A percentile compares a stretch with the other conserved stretches of the same genome.
Conservation (phyloP, 1,140 invertebrate species). For the Drosophila santomea region DNA sequence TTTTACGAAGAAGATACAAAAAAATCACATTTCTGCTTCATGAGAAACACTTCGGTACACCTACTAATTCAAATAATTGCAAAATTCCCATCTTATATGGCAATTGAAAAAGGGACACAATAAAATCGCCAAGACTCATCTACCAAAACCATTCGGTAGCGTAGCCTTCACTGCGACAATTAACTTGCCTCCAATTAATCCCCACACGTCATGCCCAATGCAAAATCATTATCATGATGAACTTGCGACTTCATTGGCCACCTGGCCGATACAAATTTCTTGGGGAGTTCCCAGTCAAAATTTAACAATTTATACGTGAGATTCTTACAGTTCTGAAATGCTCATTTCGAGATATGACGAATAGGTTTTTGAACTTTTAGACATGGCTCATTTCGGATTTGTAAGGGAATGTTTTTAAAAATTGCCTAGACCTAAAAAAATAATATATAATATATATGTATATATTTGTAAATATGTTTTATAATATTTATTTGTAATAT, state of each 20-base stretch:
- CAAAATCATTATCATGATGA: constrained; percentile 20
- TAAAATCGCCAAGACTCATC: constrained; percentile 12
- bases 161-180: constrained; percentile 32
- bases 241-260: constrained; percentile 9
- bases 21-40: constrained; percentile 20
- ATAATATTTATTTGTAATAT: too few relatives aligned
- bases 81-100: constrained; percentile 21
- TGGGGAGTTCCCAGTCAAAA: constrained; percentile 8
- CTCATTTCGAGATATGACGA: background rate
- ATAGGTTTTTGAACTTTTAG: background rate
- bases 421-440: too few relatives aligned
- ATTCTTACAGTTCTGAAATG: background rate
- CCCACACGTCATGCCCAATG: background rate
- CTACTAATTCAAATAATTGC: constrained; percentile 16
- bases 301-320: constrained; percentile 7
- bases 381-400: too few relatives aligned
- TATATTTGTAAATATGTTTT: too few relatives aligned
- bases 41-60: constrained; percentile 20
- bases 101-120: constrained; percentile 12
- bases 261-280: constrained; percentile 3
- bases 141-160: constrained; percentile 17
- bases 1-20: constrained; percentile 23
- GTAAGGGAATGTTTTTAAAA: background rate
- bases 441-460: too few relatives aligned
- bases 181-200: constrained; percentile 26